These are phyloP conservation scores for Aphaenogaster rudis DNA, from an alignment of 1,140 invertebrate species.

Conservation along the genomic window DNA sequence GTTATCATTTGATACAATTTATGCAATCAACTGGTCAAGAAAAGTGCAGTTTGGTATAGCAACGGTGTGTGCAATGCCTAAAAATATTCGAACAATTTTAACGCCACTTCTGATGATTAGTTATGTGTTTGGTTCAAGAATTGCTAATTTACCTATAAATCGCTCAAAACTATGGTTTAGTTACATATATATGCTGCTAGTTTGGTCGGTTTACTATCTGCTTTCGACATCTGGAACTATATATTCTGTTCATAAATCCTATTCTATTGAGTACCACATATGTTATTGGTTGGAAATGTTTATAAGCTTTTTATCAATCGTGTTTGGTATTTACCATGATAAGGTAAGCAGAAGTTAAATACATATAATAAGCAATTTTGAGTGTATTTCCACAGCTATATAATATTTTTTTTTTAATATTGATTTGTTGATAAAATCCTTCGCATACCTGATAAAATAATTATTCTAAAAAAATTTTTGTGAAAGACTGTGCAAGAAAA, in stretches of 20 bases:
- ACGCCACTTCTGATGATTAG: too few relatives aligned
- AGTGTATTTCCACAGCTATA: neutral
- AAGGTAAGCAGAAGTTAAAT: conserved; percentile 16
- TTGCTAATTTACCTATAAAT: neutral
- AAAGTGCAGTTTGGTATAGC: too few relatives aligned
- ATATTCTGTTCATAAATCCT: too few relatives aligned
- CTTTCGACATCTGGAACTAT: neutral
- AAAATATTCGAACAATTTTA: too few relatives aligned
- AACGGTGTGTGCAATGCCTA: too few relatives aligned
- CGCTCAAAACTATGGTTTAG: neutral
- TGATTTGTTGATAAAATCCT: too few relatives aligned
- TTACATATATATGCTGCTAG: neutral
- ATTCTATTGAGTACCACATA: neutral
- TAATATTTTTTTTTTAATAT: too few relatives aligned
- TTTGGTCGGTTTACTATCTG: conserved; percentile 18
- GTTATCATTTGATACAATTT: too few relatives aligned
- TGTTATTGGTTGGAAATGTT: neutral
- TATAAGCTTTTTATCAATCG: neutral
- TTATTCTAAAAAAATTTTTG: too few relatives aligned
- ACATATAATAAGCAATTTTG: neutral
- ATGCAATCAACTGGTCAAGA: too few relatives aligned
- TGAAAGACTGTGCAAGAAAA: too few relatives aligned
- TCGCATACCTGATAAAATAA: too few relatives aligned
- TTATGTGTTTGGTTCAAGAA: conserved; percentile 34
- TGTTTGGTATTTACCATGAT: neutral